Evolutionary conservation across 2,113 vertebrate genomes (phyloP), one percentile per base, ranked within the genome.

Genomic region (Odontesthes bonariensis): DNA sequence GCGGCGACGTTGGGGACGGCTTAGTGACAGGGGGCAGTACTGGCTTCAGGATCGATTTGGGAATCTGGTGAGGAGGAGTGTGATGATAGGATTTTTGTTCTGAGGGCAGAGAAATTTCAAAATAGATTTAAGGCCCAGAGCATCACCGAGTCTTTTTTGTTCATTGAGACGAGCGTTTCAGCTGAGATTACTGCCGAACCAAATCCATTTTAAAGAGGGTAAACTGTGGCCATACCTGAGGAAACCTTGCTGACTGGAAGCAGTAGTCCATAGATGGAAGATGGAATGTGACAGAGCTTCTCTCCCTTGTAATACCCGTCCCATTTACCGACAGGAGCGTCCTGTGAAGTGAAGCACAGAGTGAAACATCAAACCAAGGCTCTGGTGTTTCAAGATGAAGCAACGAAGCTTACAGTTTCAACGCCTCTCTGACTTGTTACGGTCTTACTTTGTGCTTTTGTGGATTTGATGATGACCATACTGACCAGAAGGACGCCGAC

Each of bases 401-500:
- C 27, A 12, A 6, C 5, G 40, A 22, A 19, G 46, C 46, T 6
- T 47, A 5, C 17, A 17, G 46, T 16, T n/a, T 19, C 2, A 19
- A 47, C 4, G 16, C 3, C 27, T 27, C 27, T 47, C 16, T 47
- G 46, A 47, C 17, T 47, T 17, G 6, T 8, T 44, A 44, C 2
- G n/a, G n/a, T n/a, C n/a, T n/a, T n/a, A n/a, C n/a, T n/a, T n/a
- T n/a, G n/a, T 44, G 40, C 11, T 44, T 40, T 11, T 40, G 38
- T 38, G 35, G 8, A 11, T 40, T 49, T 49, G 16, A 17, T 49
- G 46, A 6, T 38, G 46, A 13, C 35, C 8, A 1, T 46, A 85
- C 88, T 89, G 57, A 95, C 94, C 93, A 94, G 85, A 23, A 88
- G 67, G 19, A 95, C 35, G 31, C 94, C 94, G 5, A 94, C 90